Base-by-base conservation (phyloP, 2,888 invertebrate species). In the Athripsodes cinereus region DNA sequence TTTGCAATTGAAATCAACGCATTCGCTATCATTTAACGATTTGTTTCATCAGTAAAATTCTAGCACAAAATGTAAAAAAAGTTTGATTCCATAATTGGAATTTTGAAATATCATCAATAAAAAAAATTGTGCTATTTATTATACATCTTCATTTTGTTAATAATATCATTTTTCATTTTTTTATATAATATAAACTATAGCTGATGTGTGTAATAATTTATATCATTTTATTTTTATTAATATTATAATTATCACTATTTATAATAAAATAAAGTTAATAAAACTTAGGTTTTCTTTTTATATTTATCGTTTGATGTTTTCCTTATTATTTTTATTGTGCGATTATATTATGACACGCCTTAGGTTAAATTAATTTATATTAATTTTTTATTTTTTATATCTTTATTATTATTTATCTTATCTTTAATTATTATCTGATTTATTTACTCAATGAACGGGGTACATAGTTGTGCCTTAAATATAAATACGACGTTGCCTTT, bases 161-260 rank as follows among this genome's bases (percentile, higher is more conserved):
- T 59, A 54, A 46, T 31, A 51, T 59, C 55, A 55, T 53, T 51
- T 54, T 58, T 57, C 44, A n/a, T n/a, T n/a, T n/a, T n/a, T n/a
- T 50, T 47, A 52, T 54, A 50, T 55, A 47, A 52, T 40, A 13
- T 40, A 40, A 40, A 40, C 40, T 40, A 40, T 40, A 40, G 16
- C 50, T 55, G 49, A 52, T 59, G 52, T 59, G 59, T 59, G 56
- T 52, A 55, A n/a, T n/a, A n/a, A 59, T 59, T 59, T 59, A 59
- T 59, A 59, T 59, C 53, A 59, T 56, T 56, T 59, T 22, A 20
- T 46, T 10, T 8, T 31, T 8, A 31, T 31, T 31, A 31, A 31
- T 40, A 40, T 40, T 40, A 40, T 16, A 40, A n/a, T 16, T 40
- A 40, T 13, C 3, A 8, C 16, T 40, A n/a, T 40, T 40, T 40